Percentiles rank a stretch among this genome's conserved stretches.
These are phyloP conservation scores for Koerneria pararmatus DNA, from an alignment of 2,888 invertebrate genomes.

Conservation along the genomic window DNA sequence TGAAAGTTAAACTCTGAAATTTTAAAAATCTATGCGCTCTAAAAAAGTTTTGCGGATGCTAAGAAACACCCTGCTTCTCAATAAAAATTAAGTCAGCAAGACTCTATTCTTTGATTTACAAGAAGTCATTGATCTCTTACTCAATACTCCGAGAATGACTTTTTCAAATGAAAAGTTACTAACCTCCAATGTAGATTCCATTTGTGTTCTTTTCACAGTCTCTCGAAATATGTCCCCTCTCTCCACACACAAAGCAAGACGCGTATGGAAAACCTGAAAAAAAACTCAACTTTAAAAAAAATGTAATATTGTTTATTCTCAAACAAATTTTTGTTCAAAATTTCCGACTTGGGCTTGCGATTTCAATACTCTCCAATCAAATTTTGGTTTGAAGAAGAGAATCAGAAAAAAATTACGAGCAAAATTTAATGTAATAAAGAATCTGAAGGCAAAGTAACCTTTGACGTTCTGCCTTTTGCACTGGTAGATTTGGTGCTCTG, in stretches of 20 bases:
- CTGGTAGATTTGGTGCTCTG: constrained; percentile 72
- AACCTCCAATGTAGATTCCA: constrained; percentile 81
- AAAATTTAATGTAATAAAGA: neutral
- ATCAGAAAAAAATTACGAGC: neutral
- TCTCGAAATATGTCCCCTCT: constrained; percentile 80
- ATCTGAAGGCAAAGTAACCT: constrained; percentile 25
- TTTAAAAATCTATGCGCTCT: too few species aligned
- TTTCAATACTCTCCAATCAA: neutral
- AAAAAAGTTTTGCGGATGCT: too few species aligned
- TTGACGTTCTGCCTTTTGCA: constrained; percentile 49
- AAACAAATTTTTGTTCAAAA: neutral
- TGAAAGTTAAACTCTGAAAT: too few species aligned
- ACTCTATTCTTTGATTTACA: too few species aligned
- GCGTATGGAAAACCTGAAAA: constrained; percentile 75
- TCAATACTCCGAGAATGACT: too few species aligned
- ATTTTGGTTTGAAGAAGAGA: neutral
- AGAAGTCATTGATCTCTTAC: too few species aligned
- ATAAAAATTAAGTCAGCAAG: too few species aligned
- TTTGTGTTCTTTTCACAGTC: constrained; percentile 83
- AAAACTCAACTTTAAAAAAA: neutral
- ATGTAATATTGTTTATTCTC: neutral
- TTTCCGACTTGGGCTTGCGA: too few species aligned
- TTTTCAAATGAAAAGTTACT: constrained; percentile 59
- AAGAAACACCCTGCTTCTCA: too few species aligned
- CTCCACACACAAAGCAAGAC: constrained; percentile 81